Evolutionary conservation across 2,888 invertebrate genomes (phyloP), one percentile per base, ranked within the genome.

Genomic region (Nymphalis urticae): DNA sequence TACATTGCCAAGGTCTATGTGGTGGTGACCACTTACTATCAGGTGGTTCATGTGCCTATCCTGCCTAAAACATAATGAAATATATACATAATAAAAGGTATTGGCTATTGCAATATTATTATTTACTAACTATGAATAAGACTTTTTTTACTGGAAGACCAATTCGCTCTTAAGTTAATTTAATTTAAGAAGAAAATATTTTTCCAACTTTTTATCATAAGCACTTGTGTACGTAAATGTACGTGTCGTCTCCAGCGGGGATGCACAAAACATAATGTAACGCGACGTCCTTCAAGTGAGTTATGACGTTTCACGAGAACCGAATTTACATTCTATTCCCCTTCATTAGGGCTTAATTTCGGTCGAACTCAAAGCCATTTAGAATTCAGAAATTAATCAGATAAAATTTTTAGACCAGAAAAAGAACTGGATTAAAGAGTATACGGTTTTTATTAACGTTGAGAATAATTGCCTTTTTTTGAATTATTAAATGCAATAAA

Each of bases 201-300:
- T 32, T 58, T 24, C 17, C 17, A 3, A 19, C n/a, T 47, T 53
- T 54, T 42, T 50, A 32, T 54, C 56, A 47, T 13, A 51, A 67
- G 51, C 54, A 64, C 68, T 72, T 75, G 60, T 71, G 19, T 48
- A 42, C 59, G 21, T 51, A 62, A 69, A 24, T 53, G 74, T 75
- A 73, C 71, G 66, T 70, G 74, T 70, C 66, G 72, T 71, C 69
- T 69, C 62, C 72, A 66, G 68, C 70, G 69, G 69, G 61, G 69
- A 72, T 72, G 73, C 73, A 70, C 69, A 67, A 73, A 74, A 73
- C 71, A 72, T 70, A 72, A 73, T 73, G 71, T 61, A 70, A 68
- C 72, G 56, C 63, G 73, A 64, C 70, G 69, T 74, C 71, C 70
- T 69, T 69, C 69, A 64, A 71, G 67, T 76, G 76, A 74, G 65